phyloP scores from a whole-genome alignment of 2,797 vertebrate species.

The Nasua narica region DNA sequence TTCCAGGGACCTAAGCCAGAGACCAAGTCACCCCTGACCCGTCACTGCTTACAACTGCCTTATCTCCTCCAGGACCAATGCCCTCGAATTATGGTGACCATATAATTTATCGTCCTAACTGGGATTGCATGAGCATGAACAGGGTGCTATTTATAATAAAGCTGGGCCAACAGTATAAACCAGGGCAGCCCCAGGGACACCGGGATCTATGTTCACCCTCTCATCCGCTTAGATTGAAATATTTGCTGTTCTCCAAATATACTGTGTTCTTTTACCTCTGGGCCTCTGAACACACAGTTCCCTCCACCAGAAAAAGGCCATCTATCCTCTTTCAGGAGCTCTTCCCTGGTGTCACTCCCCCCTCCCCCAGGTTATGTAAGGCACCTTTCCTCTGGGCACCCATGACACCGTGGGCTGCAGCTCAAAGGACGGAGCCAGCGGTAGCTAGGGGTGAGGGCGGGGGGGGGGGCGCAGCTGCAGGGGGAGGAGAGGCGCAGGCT shows the following conservation, averaged over 20 bases:
- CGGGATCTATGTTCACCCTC: not conserved
- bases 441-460: too few relatives aligned
- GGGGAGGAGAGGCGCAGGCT: not conserved
- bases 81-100: not conserved
- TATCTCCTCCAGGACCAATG: not conserved
- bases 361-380: not conserved
- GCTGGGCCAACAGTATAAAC: not conserved
- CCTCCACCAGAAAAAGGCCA: not conserved
- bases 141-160: conserved; percentile 32
- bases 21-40: not conserved
- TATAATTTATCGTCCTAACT: not conserved
- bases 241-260: not conserved
- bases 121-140: not conserved
- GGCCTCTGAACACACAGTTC: conserved; percentile 4
- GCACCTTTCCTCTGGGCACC: not conserved
- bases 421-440: not conserved
- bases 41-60: not conserved
- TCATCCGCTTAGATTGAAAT: not conserved
- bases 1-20: not conserved
- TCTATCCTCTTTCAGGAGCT: not conserved
- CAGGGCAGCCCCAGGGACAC: not conserved
- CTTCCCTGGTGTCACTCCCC: not conserved
- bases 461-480: not conserved
- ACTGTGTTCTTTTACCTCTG: not conserved
- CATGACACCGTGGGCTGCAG: not conserved